Conservation (phyloP, 2,888 invertebrate species). For the Steinernema hermaphroditum region DNA sequence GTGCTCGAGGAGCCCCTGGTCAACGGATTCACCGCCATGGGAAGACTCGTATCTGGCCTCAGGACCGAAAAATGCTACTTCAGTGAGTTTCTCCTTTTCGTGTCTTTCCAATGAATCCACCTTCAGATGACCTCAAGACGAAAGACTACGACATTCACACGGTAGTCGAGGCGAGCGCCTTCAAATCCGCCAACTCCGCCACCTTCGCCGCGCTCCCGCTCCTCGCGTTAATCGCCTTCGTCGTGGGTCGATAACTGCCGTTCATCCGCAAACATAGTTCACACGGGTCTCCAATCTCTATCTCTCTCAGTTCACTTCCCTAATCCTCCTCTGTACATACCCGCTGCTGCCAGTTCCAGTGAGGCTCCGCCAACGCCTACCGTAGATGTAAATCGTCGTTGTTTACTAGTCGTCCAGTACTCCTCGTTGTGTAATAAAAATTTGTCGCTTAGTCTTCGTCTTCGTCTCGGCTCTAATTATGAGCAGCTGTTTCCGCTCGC, state of each 20-base stretch:
- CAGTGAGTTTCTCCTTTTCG: constrained; percentile 37
- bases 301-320: constrained; percentile 27
- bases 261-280: neutral
- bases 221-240: constrained; percentile 31
- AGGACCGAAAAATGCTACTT: constrained; percentile 49
- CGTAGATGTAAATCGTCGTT: neutral
- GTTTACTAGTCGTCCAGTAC: constrained; percentile 22
- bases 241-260: constrained; percentile 10
- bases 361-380: neutral
- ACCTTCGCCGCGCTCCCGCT: constrained; percentile 29
- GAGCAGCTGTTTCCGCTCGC: constrained; percentile 22
- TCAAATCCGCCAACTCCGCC: constrained; percentile 27
- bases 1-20: constrained; percentile 56
- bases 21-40: constrained; percentile 55
- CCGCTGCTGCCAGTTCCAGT: too few relatives aligned
- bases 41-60: constrained; percentile 48
- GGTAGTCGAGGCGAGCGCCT: constrained; percentile 23
- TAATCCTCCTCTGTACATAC: constrained; percentile 27
- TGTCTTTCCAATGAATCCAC: too few relatives aligned
- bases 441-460: constrained; percentile 4
- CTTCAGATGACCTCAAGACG: constrained; percentile 47
- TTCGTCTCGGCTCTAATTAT: constrained; percentile 2
- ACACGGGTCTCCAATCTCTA: constrained; percentile 21
- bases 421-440: constrained; percentile 12
- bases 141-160: constrained; percentile 46